Base-by-base conservation (phyloP, 2,113 vertebrate species). In the Lethenteron reissneri region DNA sequence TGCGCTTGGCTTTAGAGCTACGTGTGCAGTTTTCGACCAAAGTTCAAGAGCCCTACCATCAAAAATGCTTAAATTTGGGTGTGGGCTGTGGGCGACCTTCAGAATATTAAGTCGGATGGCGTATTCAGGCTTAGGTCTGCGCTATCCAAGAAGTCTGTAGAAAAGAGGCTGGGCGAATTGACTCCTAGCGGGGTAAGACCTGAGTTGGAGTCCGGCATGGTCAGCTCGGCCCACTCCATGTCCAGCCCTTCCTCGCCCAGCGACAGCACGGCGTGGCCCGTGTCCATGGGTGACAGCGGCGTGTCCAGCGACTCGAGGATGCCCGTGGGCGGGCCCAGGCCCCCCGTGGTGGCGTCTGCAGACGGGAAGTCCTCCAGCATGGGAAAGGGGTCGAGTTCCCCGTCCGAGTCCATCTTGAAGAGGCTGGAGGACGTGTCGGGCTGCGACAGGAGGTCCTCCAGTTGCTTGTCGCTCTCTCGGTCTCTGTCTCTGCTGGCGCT, bases 231-330 rank as follows among this genome's bases (percentile, higher is more conserved):
- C 64, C 64, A 68, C 25, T 68, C 64, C 64, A 68, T 68, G 25
- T 68, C 64, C 25, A 68, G 25, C n/a, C 64, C 8, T 17, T 68
- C 64, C 9, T 68, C 64, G 25, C 64, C 64, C n/a, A 68, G 64
- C 25, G 25, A 68, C 11, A 68, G 25, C 64, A 68, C 64, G 25
- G 25, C 64, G 9, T 68, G 64, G n/a, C 64, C 64, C 10, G 64
- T 68, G 64, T 68, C 64, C 64, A 68, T 68, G n/a, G 64, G 64
- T 68, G 64, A 68, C n/a, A 68, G 64, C 25, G 64, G 64, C 9
- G 9, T 17, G n/a, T 68, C 64, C 64, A 68, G n/a, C n/a, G 64
- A 21, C n/a, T 68, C 64, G 9, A 68, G 25, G 64, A 68, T n/a
- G 64, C 64, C 25, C 10, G n/a, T 25, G 10, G 64, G n/a, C 2